These are phyloP conservation scores for Chaenogobius annularis DNA, from an alignment of 2,113 vertebrate genomes.

Conservation along the genomic window DNA sequence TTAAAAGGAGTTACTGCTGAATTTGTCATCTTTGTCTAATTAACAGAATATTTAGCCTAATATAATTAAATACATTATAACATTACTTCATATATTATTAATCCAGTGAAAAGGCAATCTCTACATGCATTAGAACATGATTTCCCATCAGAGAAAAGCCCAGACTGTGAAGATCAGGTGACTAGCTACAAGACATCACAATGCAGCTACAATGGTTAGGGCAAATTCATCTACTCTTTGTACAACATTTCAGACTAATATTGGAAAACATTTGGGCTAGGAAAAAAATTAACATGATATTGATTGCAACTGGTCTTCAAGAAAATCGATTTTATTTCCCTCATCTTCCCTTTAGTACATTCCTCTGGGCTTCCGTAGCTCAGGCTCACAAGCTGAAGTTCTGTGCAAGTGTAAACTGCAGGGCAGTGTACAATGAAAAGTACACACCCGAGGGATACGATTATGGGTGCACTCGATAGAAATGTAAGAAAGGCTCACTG, in stretches of 20 bases:
- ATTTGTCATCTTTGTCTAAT: neutral
- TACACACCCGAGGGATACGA: too few species aligned
- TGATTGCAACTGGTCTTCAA: too few species aligned
- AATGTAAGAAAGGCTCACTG: too few species aligned
- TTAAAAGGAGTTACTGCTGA: neutral
- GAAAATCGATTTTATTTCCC: too few species aligned
- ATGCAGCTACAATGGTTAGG: neutral
- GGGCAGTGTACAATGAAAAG: too few species aligned
- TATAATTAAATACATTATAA: neutral
- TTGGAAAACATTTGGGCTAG: neutral
- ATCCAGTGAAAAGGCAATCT: slow-evolving; percentile 7
- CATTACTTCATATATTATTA: neutral
- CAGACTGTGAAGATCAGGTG: neutral
- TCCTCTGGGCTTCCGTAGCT: too few species aligned
- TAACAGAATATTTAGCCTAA: neutral
- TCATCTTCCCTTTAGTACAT: too few species aligned
- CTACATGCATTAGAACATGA: neutral
- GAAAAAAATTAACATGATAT: too few species aligned
- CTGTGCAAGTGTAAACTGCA: too few species aligned
- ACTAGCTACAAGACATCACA: neutral
- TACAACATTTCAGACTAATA: neutral
- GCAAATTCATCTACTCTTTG: neutral
- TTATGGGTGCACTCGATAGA: too few species aligned
- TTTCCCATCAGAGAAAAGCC: neutral
- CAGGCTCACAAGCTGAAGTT: too few species aligned